Conservation (phyloP, 1,140 invertebrate species). For the Bombyx mori region ASM3026992v2 NC_085117.1:11646001-11646500, state of each 20-base stretch:
- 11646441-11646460: constrained; percentile 93
- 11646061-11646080: too few species aligned
- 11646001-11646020: too few species aligned
- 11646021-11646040: too few species aligned
- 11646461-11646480: constrained; percentile 82
- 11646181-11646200: too few species aligned
- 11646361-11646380: constrained; percentile 30
- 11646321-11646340: constrained; percentile 14
- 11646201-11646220: too few species aligned
- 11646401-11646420: constrained; percentile 77
- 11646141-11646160: too few species aligned
- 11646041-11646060: too few species aligned
- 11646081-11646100: too few species aligned
- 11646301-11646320: constrained; percentile 59
- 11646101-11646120: too few species aligned
- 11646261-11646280: not conserved
- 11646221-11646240: not conserved
- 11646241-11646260: not conserved
- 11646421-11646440: constrained; percentile 91
- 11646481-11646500: constrained; percentile 69
- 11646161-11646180: too few species aligned
- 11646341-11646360: constrained; percentile 23
- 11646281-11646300: not conserved
- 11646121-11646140: too few species aligned
- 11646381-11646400: constrained; percentile 58